Evolutionary conservation across 2,113 vertebrate genomes (phyloP).

Genomic region (Sarotherodon lohbergeri): DNA sequence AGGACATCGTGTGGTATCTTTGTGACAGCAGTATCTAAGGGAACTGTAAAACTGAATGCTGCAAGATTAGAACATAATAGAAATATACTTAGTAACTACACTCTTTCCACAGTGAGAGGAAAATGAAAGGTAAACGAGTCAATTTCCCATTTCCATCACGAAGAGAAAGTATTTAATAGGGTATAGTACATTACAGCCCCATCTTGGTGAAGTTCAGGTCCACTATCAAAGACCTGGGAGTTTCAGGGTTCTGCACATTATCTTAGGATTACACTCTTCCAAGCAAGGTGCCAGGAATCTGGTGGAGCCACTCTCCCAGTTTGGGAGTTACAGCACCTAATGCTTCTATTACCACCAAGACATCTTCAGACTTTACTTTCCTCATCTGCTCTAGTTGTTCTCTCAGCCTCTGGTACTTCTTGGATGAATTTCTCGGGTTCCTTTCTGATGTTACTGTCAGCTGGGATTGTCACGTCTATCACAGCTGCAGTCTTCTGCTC

Average conservation of each 20-base stretch:
- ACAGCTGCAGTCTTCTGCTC: neutral
- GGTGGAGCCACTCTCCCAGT: neutral
- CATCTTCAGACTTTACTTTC: neutral
- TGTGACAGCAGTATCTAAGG: accelerated
- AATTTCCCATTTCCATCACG: neutral
- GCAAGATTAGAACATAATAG: neutral
- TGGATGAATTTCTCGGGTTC: neutral
- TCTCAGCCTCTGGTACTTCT: neutral
- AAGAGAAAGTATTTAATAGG: neutral
- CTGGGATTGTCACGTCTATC: neutral
- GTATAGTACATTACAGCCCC: neutral
- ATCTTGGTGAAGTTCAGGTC: neutral
- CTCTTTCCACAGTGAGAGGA: neutral
- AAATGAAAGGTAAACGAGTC: neutral
- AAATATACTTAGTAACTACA: neutral
- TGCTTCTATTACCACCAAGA: neutral
- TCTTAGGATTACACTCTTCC: neutral
- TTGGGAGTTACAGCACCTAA: neutral
- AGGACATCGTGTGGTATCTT: neutral
- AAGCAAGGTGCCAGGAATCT: neutral
- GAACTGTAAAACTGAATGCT: neutral
- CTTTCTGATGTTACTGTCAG: neutral
- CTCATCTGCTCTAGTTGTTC: neutral
- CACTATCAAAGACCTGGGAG: neutral
- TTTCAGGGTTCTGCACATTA: neutral